Conservation (phyloP, 2,797 vertebrate genomes). For the Coregonus sp. region DNA sequence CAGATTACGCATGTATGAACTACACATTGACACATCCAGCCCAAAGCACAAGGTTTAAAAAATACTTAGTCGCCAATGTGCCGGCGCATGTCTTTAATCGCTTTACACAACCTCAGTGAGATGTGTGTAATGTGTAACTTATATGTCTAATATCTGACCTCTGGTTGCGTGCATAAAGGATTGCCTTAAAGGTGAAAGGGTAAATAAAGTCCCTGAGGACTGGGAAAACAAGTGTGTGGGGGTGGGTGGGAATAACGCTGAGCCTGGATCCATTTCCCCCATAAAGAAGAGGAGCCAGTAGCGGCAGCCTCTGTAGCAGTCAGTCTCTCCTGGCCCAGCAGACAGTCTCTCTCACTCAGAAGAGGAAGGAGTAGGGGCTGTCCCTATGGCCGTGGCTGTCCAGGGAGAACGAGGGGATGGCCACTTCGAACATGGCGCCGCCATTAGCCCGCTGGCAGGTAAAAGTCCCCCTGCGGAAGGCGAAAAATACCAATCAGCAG, state of each 20-base stretch:
- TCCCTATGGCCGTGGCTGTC: constrained; percentile 39
- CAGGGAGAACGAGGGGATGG: constrained; percentile 50
- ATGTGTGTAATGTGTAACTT: too few species aligned
- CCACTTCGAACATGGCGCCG: constrained; percentile 39
- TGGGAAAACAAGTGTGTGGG: neutral
- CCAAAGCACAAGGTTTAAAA: too few species aligned
- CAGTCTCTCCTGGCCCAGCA: neutral
- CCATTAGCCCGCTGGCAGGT: constrained; percentile 41
- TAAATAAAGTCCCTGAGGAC: neutral
- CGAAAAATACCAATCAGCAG: constrained; percentile 41
- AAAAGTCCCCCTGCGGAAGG: constrained; percentile 43
- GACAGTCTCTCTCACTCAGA: constrained; percentile 24
- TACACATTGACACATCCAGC: too few species aligned
- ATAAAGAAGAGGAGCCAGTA: neutral
- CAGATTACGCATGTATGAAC: too few species aligned
- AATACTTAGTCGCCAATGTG: too few species aligned
- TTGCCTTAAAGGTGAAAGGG: neutral
- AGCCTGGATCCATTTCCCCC: neutral
- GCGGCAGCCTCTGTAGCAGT: neutral
- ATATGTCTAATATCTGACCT: too few species aligned
- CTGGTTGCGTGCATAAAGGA: neutral
- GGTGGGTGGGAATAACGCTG: too few species aligned
- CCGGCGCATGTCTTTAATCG: too few species aligned
- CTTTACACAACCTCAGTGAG: too few species aligned
- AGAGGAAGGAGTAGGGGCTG: constrained; percentile 43